Evolutionary conservation across 2,888 invertebrate species (phyloP).

Genomic region (Acleris holmiana): DNA sequence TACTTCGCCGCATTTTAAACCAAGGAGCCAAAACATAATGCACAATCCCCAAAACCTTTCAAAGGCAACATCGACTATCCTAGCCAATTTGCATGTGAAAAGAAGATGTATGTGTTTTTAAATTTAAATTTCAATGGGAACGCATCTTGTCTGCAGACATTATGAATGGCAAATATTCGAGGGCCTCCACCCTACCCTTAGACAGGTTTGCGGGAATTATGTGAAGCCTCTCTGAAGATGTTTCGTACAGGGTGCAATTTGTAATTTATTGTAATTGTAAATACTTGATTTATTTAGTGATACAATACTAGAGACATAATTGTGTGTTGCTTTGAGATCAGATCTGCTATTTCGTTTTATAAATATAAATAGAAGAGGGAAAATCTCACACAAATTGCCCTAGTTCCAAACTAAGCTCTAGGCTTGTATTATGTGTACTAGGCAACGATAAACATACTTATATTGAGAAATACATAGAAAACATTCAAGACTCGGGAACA

Average conservation of each 20-base stretch:
- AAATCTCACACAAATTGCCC: too few relatives aligned
- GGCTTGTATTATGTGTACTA: too few relatives aligned
- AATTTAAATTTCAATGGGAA: constrained; percentile 33
- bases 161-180: constrained; percentile 27
- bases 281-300: too few relatives aligned
- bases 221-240: constrained; percentile 12
- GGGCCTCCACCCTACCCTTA: constrained; percentile 43
- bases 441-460: too few relatives aligned
- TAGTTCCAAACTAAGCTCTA: too few relatives aligned
- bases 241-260: constrained; percentile 15
- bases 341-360: too few relatives aligned
- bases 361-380: too few relatives aligned
- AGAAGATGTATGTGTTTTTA: constrained; percentile 27
- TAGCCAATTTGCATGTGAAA: constrained; percentile 31
- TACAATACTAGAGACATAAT: too few relatives aligned
- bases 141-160: constrained; percentile 19
- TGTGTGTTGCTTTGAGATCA: too few relatives aligned
- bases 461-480: too few relatives aligned
- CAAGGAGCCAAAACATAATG: not conserved
- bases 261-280: constrained; percentile 3
- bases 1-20: too few relatives aligned
- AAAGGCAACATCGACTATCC: constrained; percentile 4
- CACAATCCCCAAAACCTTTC: constrained; percentile 15
- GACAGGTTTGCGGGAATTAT: constrained; percentile 32
- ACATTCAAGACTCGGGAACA: too few relatives aligned